A percentile compares a stretch with the other conserved stretches of the same genome.
Evolutionary conservation across 2,797 vertebrate genomes (phyloP).

Genomic region (Sphenopsis melanotis): DNA sequence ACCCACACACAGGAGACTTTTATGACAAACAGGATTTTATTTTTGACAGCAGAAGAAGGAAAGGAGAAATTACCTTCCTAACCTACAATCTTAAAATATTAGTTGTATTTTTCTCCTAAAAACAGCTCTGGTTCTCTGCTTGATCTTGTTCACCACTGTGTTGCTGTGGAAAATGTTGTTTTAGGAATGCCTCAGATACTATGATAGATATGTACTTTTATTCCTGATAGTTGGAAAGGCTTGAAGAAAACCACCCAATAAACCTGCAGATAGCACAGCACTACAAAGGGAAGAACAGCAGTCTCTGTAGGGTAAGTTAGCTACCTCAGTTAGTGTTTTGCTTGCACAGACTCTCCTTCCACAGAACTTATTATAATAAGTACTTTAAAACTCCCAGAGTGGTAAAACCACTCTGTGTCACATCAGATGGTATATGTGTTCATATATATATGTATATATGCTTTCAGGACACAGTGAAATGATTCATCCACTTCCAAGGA

Average conservation of each 20-base stretch:
- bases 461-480: background rate
- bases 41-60: background rate
- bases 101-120: background rate
- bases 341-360: background rate
- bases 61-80: background rate
- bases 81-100: background rate
- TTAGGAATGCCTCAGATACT: background rate
- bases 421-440: background rate
- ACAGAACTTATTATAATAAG: background rate
- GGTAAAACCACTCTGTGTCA: background rate
- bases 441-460: background rate
- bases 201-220: background rate
- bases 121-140: background rate
- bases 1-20: background rate
- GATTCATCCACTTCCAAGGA: background rate
- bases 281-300: background rate
- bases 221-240: background rate
- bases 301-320: background rate
- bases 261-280: background rate
- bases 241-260: background rate
- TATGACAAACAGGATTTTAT: background rate
- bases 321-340: background rate
- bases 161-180: background rate
- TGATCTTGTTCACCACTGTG: background rate
- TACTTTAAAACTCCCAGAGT: background rate